A percentile compares a stretch with the other conserved stretches of the same genome.
Evolutionary conservation across 2,113 vertebrate species (phyloP).

Genomic region (Mohoua ochrocephala): DNA sequence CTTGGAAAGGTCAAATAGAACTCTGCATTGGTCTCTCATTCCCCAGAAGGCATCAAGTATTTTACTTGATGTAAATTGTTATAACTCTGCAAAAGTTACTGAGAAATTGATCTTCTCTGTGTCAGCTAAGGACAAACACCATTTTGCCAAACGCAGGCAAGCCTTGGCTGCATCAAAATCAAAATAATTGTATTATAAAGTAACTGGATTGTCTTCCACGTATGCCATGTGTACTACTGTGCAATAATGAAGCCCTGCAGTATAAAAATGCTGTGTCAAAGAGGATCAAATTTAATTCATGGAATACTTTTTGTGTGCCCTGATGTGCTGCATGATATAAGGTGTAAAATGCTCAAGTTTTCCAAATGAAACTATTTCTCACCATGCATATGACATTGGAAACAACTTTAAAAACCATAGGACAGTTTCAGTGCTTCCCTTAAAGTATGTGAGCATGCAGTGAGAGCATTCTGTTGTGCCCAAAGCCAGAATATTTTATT

Average conservation of each 20-base stretch:
- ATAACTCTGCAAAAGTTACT: background rate
- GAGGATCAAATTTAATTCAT: background rate
- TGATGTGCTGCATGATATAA: background rate
- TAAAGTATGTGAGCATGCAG: background rate
- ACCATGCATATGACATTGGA: background rate
- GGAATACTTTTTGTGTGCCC: background rate
- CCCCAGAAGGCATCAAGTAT: background rate
- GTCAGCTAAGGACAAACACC: background rate
- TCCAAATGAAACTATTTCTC: background rate
- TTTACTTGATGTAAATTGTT: background rate
- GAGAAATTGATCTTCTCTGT: background rate
- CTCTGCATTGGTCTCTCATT: background rate
- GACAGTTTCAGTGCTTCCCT: background rate
- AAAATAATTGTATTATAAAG: background rate
- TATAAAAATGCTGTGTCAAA: background rate
- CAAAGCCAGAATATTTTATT: background rate
- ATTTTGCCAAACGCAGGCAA: background rate
- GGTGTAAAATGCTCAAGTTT: background rate
- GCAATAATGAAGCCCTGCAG: background rate
- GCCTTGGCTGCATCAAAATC: background rate
- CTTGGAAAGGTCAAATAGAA: conserved; percentile 14
- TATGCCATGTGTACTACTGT: background rate
- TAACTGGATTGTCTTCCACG: background rate
- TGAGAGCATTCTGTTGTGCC: background rate
- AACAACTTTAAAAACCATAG: background rate